Percentiles rank a stretch among this genome's conserved stretches.
These are phyloP conservation scores for Stenichneumon culpator DNA, from an alignment of 2,888 invertebrate genomes.

Conservation along the genomic window DNA sequence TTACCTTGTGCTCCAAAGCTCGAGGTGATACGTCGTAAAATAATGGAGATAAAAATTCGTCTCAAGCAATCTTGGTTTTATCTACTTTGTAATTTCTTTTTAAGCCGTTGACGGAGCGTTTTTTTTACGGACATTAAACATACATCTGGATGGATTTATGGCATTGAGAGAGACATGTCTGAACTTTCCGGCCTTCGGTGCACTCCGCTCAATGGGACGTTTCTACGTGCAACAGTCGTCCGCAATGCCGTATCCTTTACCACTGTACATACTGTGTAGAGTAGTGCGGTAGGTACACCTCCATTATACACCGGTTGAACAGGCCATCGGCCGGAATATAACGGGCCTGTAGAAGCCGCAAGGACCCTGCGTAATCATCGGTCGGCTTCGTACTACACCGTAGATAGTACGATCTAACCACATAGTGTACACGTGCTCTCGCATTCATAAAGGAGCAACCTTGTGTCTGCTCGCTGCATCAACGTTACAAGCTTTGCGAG, in stretches of 20 bases:
- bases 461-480: background rate
- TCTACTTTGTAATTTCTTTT: background rate
- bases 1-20: background rate
- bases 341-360: slow-evolving; percentile 26
- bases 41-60: background rate
- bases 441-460: slow-evolving; percentile 30
- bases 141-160: background rate
- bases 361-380: slow-evolving; percentile 14
- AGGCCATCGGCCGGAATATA: slow-evolving; percentile 25
- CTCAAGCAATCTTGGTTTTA: background rate
- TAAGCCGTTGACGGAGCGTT: background rate
- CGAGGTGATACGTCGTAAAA: background rate
- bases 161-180: background rate
- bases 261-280: background rate
- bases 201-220: background rate
- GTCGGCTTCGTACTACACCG: slow-evolving; percentile 8
- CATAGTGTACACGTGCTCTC: slow-evolving; percentile 5
- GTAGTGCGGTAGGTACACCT: slow-evolving; percentile 7
- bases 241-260: slow-evolving; percentile 17
- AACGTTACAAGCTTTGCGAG: slow-evolving; percentile 1
- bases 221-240: slow-evolving; percentile 17
- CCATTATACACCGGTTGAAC: slow-evolving; percentile 22
- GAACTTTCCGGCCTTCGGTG: background rate
- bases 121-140: background rate
- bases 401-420: slow-evolving; percentile 19